Conservation (phyloP, 1,140 invertebrate species). For the Chionoecetes opilio region DNA sequence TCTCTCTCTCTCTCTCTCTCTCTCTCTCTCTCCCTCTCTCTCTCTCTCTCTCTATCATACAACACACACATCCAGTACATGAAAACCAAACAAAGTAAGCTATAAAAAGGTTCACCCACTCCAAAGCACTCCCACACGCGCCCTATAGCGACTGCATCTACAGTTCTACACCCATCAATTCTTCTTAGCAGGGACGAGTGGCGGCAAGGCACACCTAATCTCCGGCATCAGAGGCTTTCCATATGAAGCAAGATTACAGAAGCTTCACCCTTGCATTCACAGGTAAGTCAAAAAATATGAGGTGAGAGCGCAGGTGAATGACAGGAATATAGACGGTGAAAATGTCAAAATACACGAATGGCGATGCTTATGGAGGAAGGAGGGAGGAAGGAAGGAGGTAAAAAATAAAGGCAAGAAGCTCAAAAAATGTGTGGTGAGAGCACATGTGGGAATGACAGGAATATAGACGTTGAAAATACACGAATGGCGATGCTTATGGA, state of each 20-base stretch:
- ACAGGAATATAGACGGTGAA: neutral
- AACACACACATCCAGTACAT: neutral
- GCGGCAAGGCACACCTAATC: too few relatives aligned
- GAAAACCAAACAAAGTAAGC: neutral
- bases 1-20: too few relatives aligned
- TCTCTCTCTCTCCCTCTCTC: neutral
- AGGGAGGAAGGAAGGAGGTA: too few relatives aligned
- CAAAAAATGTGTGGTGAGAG: neutral
- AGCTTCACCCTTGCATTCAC: neutral
- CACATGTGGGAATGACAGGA: neutral
- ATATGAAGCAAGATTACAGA: neutral
- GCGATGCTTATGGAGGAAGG: too few relatives aligned
- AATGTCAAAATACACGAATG: too few relatives aligned
- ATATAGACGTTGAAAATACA: neutral
- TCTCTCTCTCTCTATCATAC: neutral
- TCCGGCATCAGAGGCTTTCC: neutral
- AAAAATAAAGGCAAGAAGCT: too few relatives aligned
- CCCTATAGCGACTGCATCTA: neutral
- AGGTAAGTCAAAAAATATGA: neutral
- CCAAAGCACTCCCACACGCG: neutral
- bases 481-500: too few relatives aligned
- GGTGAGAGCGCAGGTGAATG: neutral
- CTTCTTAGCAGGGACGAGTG: too few relatives aligned
- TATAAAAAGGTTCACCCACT: neutral
- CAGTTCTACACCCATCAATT: too few relatives aligned